Evolutionary conservation across 35 echinoderm and acorn worm species (phyloP).

Genomic region (Anneissia japonica): DNA sequence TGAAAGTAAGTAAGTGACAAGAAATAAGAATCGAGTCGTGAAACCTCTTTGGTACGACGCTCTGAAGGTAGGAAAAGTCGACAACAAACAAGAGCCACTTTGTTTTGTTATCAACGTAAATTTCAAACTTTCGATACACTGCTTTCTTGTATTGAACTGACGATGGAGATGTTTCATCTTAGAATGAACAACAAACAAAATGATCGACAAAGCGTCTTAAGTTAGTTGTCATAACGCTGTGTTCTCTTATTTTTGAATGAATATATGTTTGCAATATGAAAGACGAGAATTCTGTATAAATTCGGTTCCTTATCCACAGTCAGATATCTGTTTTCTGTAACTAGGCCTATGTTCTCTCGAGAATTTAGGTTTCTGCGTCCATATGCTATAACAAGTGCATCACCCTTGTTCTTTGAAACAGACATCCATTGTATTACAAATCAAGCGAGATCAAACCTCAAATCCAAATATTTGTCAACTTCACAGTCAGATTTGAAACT

Average conservation of each 20-base stretch:
- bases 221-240: neutral
- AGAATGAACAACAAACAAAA: neutral
- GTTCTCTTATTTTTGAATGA: neutral
- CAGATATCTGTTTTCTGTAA: neutral
- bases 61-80: neutral
- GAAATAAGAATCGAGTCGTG: neutral
- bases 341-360: too few relatives aligned
- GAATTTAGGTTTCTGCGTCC: too few relatives aligned
- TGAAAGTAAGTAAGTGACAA: neutral
- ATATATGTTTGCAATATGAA: neutral
- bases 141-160: neutral
- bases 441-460: too few relatives aligned
- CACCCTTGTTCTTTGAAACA: too few relatives aligned
- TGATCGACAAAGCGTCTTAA: neutral
- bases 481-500: too few relatives aligned
- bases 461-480: too few relatives aligned
- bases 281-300: neutral
- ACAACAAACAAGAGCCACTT: neutral
- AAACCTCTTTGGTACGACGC: neutral
- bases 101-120: neutral
- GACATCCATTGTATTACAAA: too few relatives aligned
- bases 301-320: neutral
- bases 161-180: neutral
- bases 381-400: too few relatives aligned
- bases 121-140: neutral